These are phyloP conservation scores for Calliphora vicina DNA, from an alignment of 1,140 invertebrate genomes.

Conservation along the genomic window DNA sequence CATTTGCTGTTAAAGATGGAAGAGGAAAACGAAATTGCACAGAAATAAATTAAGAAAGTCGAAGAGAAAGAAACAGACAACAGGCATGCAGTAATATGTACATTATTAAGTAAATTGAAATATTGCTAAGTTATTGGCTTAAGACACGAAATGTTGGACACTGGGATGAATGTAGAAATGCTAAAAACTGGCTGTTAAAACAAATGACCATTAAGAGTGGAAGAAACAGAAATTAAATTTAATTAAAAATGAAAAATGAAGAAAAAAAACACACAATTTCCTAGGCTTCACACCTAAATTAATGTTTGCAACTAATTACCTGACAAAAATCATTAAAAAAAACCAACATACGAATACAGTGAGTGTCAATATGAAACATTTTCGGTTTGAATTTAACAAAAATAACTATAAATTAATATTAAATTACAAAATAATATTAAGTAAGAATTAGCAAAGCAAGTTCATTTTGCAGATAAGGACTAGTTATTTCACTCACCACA, in stretches of 20 bases:
- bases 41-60: not conserved
- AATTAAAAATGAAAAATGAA: not conserved
- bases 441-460: no score
- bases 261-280: not conserved
- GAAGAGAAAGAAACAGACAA: not conserved
- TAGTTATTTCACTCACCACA: no score
- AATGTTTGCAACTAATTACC: not conserved
- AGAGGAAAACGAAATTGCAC: not conserved
- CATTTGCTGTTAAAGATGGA: not conserved
- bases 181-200: not conserved
- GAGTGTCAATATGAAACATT: not conserved
- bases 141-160: not conserved
- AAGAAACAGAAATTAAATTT: not conserved
- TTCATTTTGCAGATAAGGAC: no score
- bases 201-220: not conserved
- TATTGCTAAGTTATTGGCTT: not conserved
- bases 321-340: not conserved
- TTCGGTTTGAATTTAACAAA: no score
- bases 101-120: no score
- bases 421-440: no score
- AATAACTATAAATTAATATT: no score
- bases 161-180: not conserved
- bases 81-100: not conserved
- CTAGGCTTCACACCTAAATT: conserved; percentile 7
- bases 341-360: not conserved